Percentiles rank a stretch among this genome's conserved stretches.
phyloP scores from a whole-genome alignment of 2,797 vertebrate genomes.

The Pantherophis vulpinus region DNA sequence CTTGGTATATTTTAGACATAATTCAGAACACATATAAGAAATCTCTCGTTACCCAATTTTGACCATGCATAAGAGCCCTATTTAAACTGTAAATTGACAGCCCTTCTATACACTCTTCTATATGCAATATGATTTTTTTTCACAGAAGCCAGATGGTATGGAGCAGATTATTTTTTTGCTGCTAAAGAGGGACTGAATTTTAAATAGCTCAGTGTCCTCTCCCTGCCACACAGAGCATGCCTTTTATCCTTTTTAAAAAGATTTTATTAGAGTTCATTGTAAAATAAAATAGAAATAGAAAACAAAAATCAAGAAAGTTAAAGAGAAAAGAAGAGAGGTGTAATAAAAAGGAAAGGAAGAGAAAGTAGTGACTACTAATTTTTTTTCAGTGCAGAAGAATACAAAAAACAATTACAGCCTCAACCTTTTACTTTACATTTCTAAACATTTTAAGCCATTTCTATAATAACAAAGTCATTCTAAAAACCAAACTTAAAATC shows the following conservation, averaged over 20 bases:
- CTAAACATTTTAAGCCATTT: neutral
- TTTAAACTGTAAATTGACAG: slow-evolving; percentile 36
- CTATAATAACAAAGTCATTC: neutral
- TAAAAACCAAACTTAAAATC: neutral
- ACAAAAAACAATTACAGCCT: neutral
- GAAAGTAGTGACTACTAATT: neutral
- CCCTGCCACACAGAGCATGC: neutral
- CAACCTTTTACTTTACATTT: neutral
- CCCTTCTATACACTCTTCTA: neutral
- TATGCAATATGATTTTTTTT: slow-evolving; percentile 30
- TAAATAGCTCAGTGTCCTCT: slow-evolving; percentile 19
- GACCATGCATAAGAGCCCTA: neutral
- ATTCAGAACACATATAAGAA: slow-evolving; percentile 25
- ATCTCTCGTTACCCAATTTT: slow-evolving; percentile 22
- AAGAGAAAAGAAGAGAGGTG: neutral
- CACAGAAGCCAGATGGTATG: neutral
- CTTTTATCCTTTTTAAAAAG: slow-evolving; percentile 2
- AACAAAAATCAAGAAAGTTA: neutral
- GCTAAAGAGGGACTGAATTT: slow-evolving; percentile 24
- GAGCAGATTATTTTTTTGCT: slow-evolving; percentile 7
- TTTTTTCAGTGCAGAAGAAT: neutral
- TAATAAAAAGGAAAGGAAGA: neutral
- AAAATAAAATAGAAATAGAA: neutral
- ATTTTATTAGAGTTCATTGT: neutral
- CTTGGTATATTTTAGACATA: neutral